These are phyloP conservation scores for Oreochromis niloticus DNA, from an alignment of 2,113 vertebrate species.

Conservation along the genomic window DNA sequence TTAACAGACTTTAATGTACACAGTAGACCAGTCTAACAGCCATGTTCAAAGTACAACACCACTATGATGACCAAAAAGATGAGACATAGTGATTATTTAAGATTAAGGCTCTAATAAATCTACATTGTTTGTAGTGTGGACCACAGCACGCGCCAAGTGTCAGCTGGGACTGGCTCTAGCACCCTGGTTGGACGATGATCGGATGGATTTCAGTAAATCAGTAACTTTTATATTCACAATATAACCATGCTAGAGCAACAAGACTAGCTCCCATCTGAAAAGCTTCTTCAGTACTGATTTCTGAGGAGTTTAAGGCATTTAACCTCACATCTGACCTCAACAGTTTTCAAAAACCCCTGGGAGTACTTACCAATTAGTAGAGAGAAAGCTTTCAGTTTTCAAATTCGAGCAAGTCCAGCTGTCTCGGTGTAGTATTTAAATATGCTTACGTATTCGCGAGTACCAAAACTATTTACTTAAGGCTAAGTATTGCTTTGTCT, in stretches of 20 bases:
- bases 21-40: constrained; percentile 6
- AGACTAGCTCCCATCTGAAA: not conserved
- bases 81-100: not conserved
- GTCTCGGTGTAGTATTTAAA: not conserved
- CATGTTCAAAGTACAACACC: constrained; percentile 10
- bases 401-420: not conserved
- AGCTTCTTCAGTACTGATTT: not conserved
- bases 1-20: constrained; percentile 28
- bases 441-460: constrained; percentile 6
- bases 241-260: not conserved
- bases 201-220: not conserved
- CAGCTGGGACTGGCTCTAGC: not conserved
- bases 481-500: not conserved
- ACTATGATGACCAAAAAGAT: not conserved
- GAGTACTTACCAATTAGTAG: not conserved
- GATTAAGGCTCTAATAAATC: constrained; percentile 9
- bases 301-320: not conserved
- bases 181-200: not conserved
- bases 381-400: not conserved
- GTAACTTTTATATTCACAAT: not conserved
- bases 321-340: not conserved
- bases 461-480: not conserved
- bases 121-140: not conserved
- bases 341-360: not conserved
- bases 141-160: not conserved